Evolutionary conservation across 2,888 invertebrate genomes (phyloP).

Genomic region (Dinocampus coccinellae): DNA sequence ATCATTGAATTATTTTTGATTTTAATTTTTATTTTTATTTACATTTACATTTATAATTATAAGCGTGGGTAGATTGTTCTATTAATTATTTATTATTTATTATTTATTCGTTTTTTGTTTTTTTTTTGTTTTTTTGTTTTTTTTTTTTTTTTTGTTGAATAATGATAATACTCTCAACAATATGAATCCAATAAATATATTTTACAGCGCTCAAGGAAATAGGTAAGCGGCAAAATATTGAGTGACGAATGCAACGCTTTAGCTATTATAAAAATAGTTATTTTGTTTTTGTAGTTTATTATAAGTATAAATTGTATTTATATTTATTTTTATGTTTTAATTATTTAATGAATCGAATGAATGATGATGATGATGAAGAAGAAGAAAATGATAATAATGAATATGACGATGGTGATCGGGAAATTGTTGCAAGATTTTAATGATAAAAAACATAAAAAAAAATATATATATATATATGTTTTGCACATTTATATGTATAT

Average conservation of each 20-base stretch:
- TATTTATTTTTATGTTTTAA: slow-evolving; percentile 7
- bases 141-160: slow-evolving; percentile 22
- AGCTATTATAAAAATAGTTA: slow-evolving; percentile 44
- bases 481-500: slow-evolving; percentile 8
- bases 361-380: slow-evolving; percentile 39
- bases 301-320: slow-evolving; percentile 5
- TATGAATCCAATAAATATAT: slow-evolving; percentile 61
- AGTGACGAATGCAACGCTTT: slow-evolving; percentile 63
- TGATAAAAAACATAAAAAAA: slow-evolving; percentile 26
- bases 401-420: slow-evolving; percentile 42
- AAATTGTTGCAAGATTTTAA: slow-evolving; percentile 40
- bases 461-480: slow-evolving; percentile 42
- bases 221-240: slow-evolving; percentile 65
- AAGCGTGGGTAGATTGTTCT: slow-evolving; percentile 52
- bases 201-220: slow-evolving; percentile 69
- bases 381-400: no score
- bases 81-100: no score
- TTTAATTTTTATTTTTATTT: slow-evolving; percentile 19
- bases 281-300: slow-evolving; percentile 32
- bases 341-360: neutral
- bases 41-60: slow-evolving; percentile 34
- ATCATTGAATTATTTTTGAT: neutral
- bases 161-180: slow-evolving; percentile 17
- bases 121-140: slow-evolving; percentile 39
- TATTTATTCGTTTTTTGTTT: slow-evolving; percentile 40